A percentile compares a stretch with the other conserved stretches of the same genome.
These are phyloP conservation scores for Parapsyche elsis DNA, from an alignment of 1,140 invertebrate genomes.

Conservation along the genomic window DNA sequence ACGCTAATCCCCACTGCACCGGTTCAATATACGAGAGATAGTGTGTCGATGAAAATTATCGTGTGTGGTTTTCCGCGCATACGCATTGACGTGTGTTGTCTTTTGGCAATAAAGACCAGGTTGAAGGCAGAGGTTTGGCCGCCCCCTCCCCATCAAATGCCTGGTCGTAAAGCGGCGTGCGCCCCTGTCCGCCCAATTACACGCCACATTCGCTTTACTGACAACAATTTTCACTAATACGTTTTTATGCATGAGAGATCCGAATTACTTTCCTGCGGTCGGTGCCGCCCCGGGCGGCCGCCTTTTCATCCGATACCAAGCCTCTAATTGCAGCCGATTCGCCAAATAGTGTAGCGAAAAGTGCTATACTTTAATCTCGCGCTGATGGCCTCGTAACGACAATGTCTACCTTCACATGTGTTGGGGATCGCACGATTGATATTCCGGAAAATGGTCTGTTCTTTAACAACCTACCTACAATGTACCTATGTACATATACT, in stretches of 20 bases:
- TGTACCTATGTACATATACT: no score
- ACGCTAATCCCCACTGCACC: no score
- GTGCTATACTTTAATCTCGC: constrained; percentile 5
- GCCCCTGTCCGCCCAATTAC: constrained; percentile 46
- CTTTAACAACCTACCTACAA: no score
- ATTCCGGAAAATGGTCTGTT: not conserved
- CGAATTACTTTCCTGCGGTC: constrained; percentile 51
- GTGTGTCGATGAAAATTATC: no score
- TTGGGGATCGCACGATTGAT: not conserved
- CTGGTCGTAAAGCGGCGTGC: constrained; percentile 37
- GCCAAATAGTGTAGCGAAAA: constrained; percentile 1
- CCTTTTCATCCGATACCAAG: constrained; percentile 6
- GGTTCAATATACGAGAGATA: no score
- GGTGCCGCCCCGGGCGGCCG: not conserved
- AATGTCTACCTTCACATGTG: not conserved
- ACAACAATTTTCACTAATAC: constrained; percentile 56
- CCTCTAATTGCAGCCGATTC: constrained; percentile 15
- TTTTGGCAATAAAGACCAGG: not conserved
- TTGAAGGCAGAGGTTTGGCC: not conserved
- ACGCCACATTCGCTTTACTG: constrained; percentile 50
- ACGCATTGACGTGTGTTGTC: not conserved
- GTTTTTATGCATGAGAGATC: constrained; percentile 55
- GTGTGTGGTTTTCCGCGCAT: no score
- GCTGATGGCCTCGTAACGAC: not conserved
- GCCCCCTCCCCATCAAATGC: not conserved